Percentiles rank a stretch among this genome's conserved stretches.
phyloP scores from a whole-genome alignment of 1,140 invertebrate genomes.

The Hermetia illucens region DNA sequence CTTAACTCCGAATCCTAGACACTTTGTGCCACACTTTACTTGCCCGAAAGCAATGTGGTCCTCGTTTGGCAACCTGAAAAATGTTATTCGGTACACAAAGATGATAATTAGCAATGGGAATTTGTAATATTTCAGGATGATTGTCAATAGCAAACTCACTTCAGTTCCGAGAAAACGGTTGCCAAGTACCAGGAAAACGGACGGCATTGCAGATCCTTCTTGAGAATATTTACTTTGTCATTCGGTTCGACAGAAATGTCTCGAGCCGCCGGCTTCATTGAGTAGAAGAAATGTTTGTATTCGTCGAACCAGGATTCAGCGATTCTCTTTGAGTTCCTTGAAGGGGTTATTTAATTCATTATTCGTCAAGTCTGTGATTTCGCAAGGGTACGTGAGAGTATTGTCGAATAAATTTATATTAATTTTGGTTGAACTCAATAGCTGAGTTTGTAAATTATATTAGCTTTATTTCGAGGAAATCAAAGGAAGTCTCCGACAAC shows the following conservation, averaged over 20 bases:
- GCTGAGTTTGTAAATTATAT: too few species aligned
- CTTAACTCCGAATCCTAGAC: too few species aligned
- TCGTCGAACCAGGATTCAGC: conserved; percentile 82
- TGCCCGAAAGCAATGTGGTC: conserved; percentile 13
- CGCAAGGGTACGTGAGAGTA: too few species aligned
- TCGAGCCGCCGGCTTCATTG: conserved; percentile 16
- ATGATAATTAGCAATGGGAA: background rate
- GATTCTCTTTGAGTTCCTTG: conserved; percentile 60
- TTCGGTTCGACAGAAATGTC: conserved; percentile 11
- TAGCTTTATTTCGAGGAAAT: too few species aligned
- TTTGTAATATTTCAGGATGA: background rate
- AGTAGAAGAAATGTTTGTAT: conserved; percentile 61
- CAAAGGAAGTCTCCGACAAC: too few species aligned
- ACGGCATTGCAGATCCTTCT: conserved; percentile 64
- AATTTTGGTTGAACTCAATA: too few species aligned
- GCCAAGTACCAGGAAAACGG: conserved; percentile 89
- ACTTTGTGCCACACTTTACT: background rate
- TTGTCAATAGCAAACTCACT: conserved; percentile 11
- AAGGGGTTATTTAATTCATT: too few species aligned
- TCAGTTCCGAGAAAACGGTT: conserved; percentile 47
- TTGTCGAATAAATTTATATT: too few species aligned
- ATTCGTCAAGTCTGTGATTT: too few species aligned
- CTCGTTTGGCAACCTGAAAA: conserved; percentile 12
- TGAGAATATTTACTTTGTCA: conserved; percentile 33
- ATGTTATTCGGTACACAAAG: too few species aligned